Conservation (phyloP, 1,140 invertebrate species). For the Ips nitidus region DNA sequence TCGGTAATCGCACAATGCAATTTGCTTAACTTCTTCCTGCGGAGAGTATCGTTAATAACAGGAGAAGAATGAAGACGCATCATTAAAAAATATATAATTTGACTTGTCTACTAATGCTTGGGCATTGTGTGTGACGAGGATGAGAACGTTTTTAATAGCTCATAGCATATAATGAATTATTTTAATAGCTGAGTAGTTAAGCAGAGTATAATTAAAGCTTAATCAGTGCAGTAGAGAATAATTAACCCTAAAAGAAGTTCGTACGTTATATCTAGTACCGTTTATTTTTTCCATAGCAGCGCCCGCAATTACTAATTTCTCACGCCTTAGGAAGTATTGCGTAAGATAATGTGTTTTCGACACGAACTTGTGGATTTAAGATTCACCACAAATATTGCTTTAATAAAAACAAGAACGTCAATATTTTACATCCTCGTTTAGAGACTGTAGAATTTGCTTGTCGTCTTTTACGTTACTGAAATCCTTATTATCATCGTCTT, state of each 20-base stretch:
- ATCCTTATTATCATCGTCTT: conserved; percentile 42
- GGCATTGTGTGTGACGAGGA: conserved; percentile 4
- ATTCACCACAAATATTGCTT: not conserved
- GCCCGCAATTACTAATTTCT: conserved; percentile 4
- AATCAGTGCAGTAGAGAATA: conserved; percentile 5
- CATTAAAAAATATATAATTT: not conserved
- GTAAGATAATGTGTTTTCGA: not conserved
- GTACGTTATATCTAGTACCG: conserved; percentile 4
- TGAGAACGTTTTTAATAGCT: conserved; percentile 9
- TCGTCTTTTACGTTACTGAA: not conserved
- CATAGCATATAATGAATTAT: not conserved
- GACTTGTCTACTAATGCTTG: not conserved
- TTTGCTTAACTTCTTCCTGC: not conserved
- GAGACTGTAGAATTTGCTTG: not conserved
- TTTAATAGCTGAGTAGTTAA: conserved; percentile 4
- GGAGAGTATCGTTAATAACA: not conserved
- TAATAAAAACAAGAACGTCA: not conserved
- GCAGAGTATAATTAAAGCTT: conserved; percentile 8
- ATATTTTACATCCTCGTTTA: not conserved
- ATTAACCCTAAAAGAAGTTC: not conserved
- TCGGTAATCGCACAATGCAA: not conserved
- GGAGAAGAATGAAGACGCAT: conserved; percentile 3
- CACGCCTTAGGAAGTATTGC: not conserved
- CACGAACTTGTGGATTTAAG: not conserved
- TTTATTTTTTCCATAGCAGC: conserved; percentile 2